Base-by-base conservation (phyloP, 2,888 invertebrate species). In the Netelia fuscicornis region DNA sequence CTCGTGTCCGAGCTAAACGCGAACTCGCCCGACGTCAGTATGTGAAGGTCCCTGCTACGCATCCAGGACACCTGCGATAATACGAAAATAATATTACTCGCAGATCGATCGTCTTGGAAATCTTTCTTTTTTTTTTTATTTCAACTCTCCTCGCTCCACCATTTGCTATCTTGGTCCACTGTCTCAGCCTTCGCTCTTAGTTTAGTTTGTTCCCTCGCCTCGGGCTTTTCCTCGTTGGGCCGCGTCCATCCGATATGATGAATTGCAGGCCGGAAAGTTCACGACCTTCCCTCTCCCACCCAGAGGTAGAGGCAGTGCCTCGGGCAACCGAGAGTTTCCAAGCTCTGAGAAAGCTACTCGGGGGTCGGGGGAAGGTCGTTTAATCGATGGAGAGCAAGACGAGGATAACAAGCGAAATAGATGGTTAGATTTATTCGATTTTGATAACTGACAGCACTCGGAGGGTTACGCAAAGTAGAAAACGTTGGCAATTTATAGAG, bases 61-160 rank as follows among this genome's bases (percentile, higher is more conserved):
- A 97, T 96, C 97, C 97, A 97, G 74, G 96, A 96, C 78, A 97
- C 96, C 97, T 97, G 94, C 52, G 94, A 93, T 84, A 88, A 87
- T 86, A 88, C 67, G 17, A 10, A 74, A 23, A 44, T 67, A 86
- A 81, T 64, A 80, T 74, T 74, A 64, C 62, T 48, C n/a, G 25
- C 11, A n/a, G 9, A 67, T 70, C 44, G 52, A 70, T 84, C 30
- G 70, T 83, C 67, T 54, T 30, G 58, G 64, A 48, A 37, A 44
- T 20, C 48, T 11, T 17, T 1, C 10, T 74, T 11, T 17, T 30
- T 17, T 30, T 3, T 30, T 52, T 68, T 75, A 67, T 65, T 17
- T 20, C n/a, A 9, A 52, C 48, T 11, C 11, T 54, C 72, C 44
- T 23, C 17, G 71, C 30, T 8, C 52, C 58, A 23, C n/a, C 8